These are phyloP conservation scores for Myrmecobius fasciatus DNA, from an alignment of 2,113 vertebrate species.

Conservation along the genomic window DNA sequence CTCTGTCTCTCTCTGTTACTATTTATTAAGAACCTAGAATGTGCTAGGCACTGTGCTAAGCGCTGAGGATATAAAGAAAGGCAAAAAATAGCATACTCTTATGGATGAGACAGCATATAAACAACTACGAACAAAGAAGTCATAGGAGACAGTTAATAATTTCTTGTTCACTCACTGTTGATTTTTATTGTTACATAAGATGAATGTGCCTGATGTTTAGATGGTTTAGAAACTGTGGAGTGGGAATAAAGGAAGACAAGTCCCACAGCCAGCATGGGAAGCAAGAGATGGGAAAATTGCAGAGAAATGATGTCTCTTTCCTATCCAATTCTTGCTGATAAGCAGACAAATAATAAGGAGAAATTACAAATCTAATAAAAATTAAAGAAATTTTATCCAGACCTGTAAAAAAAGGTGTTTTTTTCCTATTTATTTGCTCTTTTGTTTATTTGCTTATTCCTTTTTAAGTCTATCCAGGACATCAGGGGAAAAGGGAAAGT, in stretches of 20 bases:
- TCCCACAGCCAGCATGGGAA: neutral
- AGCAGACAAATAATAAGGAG: neutral
- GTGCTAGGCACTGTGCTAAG: neutral
- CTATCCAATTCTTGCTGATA: neutral
- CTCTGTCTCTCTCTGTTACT: neutral
- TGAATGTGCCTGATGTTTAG: neutral
- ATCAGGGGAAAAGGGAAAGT: neutral
- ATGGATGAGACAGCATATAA: neutral
- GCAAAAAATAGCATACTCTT: neutral
- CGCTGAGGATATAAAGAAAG: neutral
- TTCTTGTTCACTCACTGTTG: neutral
- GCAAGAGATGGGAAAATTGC: neutral
- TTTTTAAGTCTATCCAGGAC: neutral
- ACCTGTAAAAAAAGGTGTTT: neutral
- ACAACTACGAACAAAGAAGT: neutral
- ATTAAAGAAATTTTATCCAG: neutral
- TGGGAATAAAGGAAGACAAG: neutral
- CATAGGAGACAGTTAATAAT: neutral
- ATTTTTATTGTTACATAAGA: neutral
- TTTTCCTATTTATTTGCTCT: neutral
- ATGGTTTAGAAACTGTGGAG: neutral
- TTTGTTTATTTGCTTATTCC: neutral
- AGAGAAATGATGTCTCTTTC: neutral
- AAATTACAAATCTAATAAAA: neutral
- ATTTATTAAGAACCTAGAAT: neutral